These are phyloP conservation scores for Ophthalmolycus amberensis DNA, from an alignment of 2,113 vertebrate species.

Conservation along the genomic window DNA sequence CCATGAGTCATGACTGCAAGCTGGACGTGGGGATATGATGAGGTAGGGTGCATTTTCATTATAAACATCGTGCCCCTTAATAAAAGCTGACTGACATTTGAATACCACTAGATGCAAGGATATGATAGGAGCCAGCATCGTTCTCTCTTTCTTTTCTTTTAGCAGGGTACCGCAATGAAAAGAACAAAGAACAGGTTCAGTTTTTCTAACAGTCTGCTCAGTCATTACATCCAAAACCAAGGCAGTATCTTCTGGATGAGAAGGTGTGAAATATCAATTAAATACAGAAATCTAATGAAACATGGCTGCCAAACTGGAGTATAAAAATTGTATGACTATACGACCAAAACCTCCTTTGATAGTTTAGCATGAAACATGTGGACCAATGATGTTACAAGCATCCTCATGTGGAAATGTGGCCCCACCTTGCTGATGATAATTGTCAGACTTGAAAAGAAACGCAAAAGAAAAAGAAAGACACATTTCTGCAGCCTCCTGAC, in stretches of 20 bases:
- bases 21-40: slow-evolving; percentile 35
- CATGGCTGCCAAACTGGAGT: neutral
- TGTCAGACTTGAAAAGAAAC: slow-evolving; percentile 34
- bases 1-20: slow-evolving; percentile 41
- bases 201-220: neutral
- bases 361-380: neutral
- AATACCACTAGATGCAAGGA: slow-evolving; percentile 17
- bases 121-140: slow-evolving; percentile 1
- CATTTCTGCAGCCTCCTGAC: slow-evolving; percentile 9
- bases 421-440: slow-evolving; percentile 15
- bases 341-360: neutral
- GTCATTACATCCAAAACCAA: slow-evolving; percentile 3
- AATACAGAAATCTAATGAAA: neutral
- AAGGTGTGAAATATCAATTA: neutral
- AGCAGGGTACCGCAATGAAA: neutral
- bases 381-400: neutral
- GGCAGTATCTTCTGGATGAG: neutral
- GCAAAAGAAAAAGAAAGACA: slow-evolving; percentile 34
- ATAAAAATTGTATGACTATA: neutral
- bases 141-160: neutral
- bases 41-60: slow-evolving; percentile 34
- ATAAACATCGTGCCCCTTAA: slow-evolving; percentile 39
- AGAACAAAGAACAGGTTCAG: neutral
- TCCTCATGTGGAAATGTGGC: neutral
- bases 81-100: slow-evolving; percentile 35